Percentiles rank a stretch among this genome's conserved stretches.
Conservation (phyloP, 2,888 invertebrate genomes). For the Silvanus unidentatus region DNA sequence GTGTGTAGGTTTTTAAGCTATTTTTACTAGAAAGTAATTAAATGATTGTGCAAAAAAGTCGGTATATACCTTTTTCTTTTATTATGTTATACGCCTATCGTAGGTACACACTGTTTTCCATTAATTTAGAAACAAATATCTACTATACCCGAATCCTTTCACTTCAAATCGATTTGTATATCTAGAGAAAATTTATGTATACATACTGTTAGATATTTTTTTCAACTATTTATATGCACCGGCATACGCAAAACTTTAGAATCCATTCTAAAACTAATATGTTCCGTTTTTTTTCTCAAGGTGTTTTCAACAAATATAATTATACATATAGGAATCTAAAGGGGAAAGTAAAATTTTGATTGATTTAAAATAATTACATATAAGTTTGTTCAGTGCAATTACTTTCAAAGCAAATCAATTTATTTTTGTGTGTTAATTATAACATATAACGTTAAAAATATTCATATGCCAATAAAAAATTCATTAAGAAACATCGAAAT, state of each 20-base stretch:
- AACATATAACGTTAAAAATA: conserved; percentile 2
- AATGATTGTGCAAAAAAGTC: no score
- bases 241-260: no score
- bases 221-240: no score
- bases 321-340: conserved; percentile 7
- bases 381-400: conserved; percentile 11
- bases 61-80: no score
- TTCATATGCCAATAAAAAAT: conserved; percentile 4
- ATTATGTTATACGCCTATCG: no score
- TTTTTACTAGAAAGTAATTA: no score
- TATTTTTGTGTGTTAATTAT: conserved; percentile 17
- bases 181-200: no score
- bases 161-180: not conserved
- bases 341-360: conserved; percentile 19
- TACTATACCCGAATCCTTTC: not conserved
- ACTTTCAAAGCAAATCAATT: conserved; percentile 17
- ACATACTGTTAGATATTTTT: no score
- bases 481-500: conserved; percentile 3
- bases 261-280: no score
- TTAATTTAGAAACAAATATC: no score
- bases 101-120: no score
- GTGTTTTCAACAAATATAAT: conserved; percentile 6
- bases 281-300: conserved; percentile 1
- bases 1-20: no score
- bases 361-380: conserved; percentile 19